Percentiles rank a stretch among this genome's conserved stretches.
phyloP scores from a whole-genome alignment of 2,113 vertebrate species.

The Suncus etruscus region DNA sequence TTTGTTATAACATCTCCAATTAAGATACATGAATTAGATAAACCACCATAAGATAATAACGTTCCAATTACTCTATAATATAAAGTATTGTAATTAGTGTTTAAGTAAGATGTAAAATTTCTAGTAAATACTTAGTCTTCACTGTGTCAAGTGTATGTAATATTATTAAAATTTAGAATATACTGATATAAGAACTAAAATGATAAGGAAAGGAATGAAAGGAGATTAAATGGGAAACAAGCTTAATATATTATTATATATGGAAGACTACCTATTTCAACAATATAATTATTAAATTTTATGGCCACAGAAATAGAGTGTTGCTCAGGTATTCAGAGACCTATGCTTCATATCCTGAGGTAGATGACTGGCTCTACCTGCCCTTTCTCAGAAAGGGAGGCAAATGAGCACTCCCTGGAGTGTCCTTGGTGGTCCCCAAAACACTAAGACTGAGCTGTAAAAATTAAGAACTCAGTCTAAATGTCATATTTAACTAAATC shows the following conservation, averaged over 20 bases:
- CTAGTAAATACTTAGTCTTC: not conserved
- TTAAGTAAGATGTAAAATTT: not conserved
- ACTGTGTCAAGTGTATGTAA: not conserved
- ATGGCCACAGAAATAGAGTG: no score
- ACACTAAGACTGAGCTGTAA: no score
- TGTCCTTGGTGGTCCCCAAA: no score
- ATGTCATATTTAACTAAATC: no score
- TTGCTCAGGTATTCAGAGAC: no score
- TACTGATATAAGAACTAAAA: not conserved
- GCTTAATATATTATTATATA: not conserved
- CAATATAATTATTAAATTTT: not conserved
- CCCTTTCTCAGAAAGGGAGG: no score
- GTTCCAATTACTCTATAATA: not conserved
- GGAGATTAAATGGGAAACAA: not conserved
- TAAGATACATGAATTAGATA: not conserved
- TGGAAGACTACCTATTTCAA: not conserved
- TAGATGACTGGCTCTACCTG: no score
- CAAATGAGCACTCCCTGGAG: no score
- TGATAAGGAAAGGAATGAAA: not conserved
- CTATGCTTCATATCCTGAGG: no score
- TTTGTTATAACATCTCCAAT: not conserved
- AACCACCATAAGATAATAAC: fast-evolving
- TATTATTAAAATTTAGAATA: not conserved
- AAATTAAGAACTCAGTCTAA: no score
- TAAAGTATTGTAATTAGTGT: not conserved